Evolutionary conservation across 2,797 vertebrate genomes (phyloP), one percentile per base, ranked within the genome.

Genomic region (Pipistrellus pygmaeus): DNA sequence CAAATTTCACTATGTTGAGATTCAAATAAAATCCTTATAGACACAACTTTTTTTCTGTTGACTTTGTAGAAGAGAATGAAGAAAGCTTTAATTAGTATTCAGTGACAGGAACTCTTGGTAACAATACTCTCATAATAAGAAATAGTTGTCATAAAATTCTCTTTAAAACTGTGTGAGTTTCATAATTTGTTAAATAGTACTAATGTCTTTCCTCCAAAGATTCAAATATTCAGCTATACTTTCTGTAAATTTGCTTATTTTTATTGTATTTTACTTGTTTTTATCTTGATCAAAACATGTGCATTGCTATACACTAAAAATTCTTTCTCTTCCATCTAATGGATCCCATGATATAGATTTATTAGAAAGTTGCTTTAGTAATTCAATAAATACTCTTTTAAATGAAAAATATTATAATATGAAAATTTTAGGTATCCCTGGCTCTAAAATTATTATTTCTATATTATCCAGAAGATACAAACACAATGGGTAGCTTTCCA

Each of bases 71-170:
- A 84, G 2, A 1, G 85, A 81, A 96, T 96, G 41, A 84, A 32
- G 38, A 96, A 93, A 95, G 86, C 84, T 97, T 98, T 98, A 98
- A 98, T 98, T 98, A 98, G 96, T 96, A 97, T 93, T 93, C 95
- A 89, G 94, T 97, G 96, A 98, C 96, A 98, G 95, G 92, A 97
- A 97, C 95, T 98, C 77, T 97, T 97, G 97, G 97, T 96, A 96
- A 96, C 97, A 97, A 96, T 77, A 85, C 92, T 95, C 92, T 97
- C 97, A 95, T 91, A 87, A 97, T 71, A 35, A 97, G 97, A 97
- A 98, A 97, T 95, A 98, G 89, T 94, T 98, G 96, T 97, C 96
- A 80, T 82, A 97, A 97, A 97, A 97, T 98, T 98, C 97, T 97
- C 96, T 98, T 98, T 96, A 98, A 97, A 97, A 96, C 78, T 97